Evolutionary conservation across 2,797 vertebrate genomes (phyloP).

Genomic region (Acestrorhynchus altus): DNA sequence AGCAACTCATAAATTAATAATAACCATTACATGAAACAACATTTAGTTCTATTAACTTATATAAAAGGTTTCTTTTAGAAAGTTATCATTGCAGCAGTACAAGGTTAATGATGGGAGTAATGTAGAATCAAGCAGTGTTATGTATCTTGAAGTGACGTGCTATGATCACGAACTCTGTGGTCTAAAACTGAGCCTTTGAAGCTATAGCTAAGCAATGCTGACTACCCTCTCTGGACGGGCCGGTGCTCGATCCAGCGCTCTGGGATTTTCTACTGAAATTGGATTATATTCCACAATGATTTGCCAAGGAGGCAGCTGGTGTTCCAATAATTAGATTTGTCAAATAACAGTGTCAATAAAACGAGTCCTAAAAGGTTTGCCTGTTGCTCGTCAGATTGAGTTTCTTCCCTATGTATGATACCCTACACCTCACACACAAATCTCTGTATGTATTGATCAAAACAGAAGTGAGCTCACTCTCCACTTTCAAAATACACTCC

Average conservation of each 20-base stretch:
- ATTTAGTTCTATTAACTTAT: not conserved
- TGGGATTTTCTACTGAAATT: constrained; percentile 74
- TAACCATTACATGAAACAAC: not conserved
- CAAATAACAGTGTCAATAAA: constrained; percentile 72
- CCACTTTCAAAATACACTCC: constrained; percentile 27
- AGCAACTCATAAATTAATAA: not conserved
- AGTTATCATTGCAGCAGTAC: not conserved
- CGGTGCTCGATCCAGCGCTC: constrained; percentile 66
- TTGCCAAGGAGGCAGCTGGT: constrained; percentile 75
- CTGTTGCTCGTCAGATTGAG: constrained; percentile 67
- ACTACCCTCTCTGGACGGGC: constrained; percentile 43
- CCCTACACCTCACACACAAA: constrained; percentile 15
- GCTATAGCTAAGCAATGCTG: not conserved
- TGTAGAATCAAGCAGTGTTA: not conserved
- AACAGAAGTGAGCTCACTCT: constrained; percentile 9
- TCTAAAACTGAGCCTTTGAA: not conserved
- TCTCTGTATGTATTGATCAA: constrained; percentile 21
- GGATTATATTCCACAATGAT: constrained; percentile 77
- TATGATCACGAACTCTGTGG: constrained; percentile 20
- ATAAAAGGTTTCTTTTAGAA: not conserved
- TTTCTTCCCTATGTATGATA: constrained; percentile 16
- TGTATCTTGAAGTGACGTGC: not conserved
- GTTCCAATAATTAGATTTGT: constrained; percentile 77
- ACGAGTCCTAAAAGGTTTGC: constrained; percentile 69
- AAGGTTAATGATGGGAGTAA: not conserved